Evolutionary conservation across 2,888 invertebrate species (phyloP), one percentile per base, ranked within the genome.

Genomic region (Drosophila bunnanda): DNA sequence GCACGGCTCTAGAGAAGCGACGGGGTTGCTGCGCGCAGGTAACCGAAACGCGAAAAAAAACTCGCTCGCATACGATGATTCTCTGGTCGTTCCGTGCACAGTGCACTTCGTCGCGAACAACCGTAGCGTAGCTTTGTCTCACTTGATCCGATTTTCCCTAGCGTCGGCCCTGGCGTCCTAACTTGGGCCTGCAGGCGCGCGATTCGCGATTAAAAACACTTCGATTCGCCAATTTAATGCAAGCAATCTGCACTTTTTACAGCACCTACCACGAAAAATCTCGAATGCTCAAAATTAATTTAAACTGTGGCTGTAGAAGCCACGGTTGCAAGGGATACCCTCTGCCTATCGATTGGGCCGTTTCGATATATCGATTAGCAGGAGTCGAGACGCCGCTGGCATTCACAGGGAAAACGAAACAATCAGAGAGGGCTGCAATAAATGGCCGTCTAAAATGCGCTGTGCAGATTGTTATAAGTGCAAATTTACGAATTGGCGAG

Each of bases 11-110:
- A 36, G 62, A 55, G 56, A 70, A 61, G 58, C 72, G 75, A 76
- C 79, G 72, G 89, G 85, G 88, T 80, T 87, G 85, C 81, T 85
- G 79, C 86, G 89, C 85, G 78, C 85, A 89, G 85, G 82, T 87
- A 87, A 77, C 82, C 78, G 75, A 88, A 81, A 83, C 79, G 88
- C 79, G 89, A 83, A 82, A 88, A 85, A 83, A 85, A 85, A 57
- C 41, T 66, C 52, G 46, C 86, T 86, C 75, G 77, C 78, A 81
- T 82, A 80, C 76, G 82, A 84, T 70, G 74, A 75, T 85, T 83
- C 80, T 78, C 70, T 84, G 74, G 72, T 73, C 65, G 61, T 60
- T 78, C 73, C 64, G 36, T 50, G 72, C 48, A 81, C 82, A 84
- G 78, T 39, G 66, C 85, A 85, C 85, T 85, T 85, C 70, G 50